These are phyloP conservation scores for Cyanoderma ruficeps DNA, from an alignment of 2,113 vertebrate genomes.

Conservation along the genomic window DNA sequence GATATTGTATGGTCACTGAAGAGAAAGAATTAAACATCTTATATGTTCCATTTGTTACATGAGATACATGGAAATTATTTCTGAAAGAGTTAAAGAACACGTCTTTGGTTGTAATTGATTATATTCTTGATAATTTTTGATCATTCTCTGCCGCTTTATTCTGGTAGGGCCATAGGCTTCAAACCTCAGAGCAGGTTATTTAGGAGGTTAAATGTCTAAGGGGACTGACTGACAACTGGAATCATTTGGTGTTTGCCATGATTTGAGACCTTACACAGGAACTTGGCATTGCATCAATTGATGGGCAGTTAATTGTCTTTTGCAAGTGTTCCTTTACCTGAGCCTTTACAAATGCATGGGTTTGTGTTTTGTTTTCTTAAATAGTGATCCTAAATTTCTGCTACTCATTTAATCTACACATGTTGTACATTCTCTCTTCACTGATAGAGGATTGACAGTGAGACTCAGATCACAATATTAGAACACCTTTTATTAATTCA, in stretches of 20 bases:
- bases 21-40: background rate
- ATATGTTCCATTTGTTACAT: background rate
- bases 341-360: background rate
- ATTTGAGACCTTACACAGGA: background rate
- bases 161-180: background rate
- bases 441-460: background rate
- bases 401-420: accelerated
- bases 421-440: background rate
- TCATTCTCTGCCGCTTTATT: background rate
- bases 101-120: background rate
- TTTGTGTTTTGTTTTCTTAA: background rate
- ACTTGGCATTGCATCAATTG: background rate
- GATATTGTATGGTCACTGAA: background rate
- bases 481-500: background rate
- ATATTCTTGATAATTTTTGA: background rate
- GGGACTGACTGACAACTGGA: background rate
- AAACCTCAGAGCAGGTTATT: background rate
- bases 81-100: background rate
- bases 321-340: background rate
- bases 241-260: background rate
- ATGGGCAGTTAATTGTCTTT: background rate
- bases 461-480: background rate
- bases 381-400: background rate
- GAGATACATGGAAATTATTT: background rate
- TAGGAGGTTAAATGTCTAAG: background rate